Conservation (phyloP, 2,113 vertebrate species). For the Oxygymnocypris stewartii region DNA sequence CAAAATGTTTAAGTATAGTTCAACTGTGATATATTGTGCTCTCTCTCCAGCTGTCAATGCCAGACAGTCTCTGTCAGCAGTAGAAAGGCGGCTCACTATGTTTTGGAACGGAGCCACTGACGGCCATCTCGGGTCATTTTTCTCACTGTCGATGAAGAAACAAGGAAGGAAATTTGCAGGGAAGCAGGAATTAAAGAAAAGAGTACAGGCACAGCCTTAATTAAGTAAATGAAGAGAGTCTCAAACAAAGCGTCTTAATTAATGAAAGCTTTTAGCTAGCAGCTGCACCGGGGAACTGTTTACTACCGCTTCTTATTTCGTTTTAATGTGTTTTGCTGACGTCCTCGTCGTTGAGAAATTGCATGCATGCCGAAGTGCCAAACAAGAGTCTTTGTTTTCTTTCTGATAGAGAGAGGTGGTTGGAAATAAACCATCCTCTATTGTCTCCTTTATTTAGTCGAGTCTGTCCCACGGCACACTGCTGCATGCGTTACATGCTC, state of each 20-base stretch:
- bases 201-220: conserved; percentile 74
- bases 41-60: no score
- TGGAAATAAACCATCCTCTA: background rate
- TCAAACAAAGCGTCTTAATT: conserved; percentile 69
- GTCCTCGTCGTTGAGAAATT: conserved; percentile 60
- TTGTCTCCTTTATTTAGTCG: conserved; percentile 55
- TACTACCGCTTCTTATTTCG: conserved; percentile 44
- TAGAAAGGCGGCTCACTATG: background rate
- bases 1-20: background rate
- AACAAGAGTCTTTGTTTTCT: conserved; percentile 58
- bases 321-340: background rate
- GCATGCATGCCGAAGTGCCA: conserved; percentile 68
- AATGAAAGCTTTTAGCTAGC: conserved; percentile 74
- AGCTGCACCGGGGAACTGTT: conserved; percentile 64
- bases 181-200: conserved; percentile 65
- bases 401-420: conserved; percentile 12
- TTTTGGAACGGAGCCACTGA: background rate
- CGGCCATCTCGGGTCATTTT: conserved; percentile 53
- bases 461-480: conserved; percentile 57
- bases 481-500: conserved; percentile 59
- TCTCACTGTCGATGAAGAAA: conserved; percentile 57
- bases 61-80: background rate
- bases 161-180: conserved; percentile 62
- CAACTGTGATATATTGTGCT: background rate
- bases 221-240: conserved; percentile 73